Percentiles rank a stretch among this genome's conserved stretches.
Evolutionary conservation across 2,797 vertebrate species (phyloP).

Genomic region (Helostoma temminkii): DNA sequence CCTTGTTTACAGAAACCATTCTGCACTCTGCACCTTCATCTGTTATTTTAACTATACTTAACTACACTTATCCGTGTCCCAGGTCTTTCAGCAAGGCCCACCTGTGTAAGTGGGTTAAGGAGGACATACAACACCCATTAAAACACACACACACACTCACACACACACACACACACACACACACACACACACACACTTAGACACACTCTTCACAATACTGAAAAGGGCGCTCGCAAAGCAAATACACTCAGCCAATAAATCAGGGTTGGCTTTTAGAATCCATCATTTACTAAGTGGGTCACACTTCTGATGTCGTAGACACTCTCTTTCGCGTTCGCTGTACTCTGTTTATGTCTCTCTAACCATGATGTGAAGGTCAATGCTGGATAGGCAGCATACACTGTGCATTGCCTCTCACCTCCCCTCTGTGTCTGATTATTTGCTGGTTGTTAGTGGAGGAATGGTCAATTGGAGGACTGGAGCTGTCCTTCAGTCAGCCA

Average conservation of each 20-base stretch:
- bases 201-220: slow-evolving; percentile 49
- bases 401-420: slow-evolving; percentile 33
- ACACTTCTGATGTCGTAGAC: slow-evolving; percentile 78
- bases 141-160: slow-evolving; percentile 31
- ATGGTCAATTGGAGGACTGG: slow-evolving; percentile 22
- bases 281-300: slow-evolving; percentile 85
- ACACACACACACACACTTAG: slow-evolving; percentile 29
- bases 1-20: background rate
- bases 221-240: slow-evolving; percentile 81
- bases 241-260: slow-evolving; percentile 81
- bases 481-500: slow-evolving; percentile 22
- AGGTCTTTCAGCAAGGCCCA: slow-evolving; percentile 49
- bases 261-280: slow-evolving; percentile 81
- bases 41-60: slow-evolving; percentile 52
- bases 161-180: too few relatives aligned
- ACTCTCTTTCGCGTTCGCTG: slow-evolving; percentile 36
- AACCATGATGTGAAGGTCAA: slow-evolving; percentile 63
- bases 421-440: slow-evolving; percentile 38
- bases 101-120: slow-evolving; percentile 77
- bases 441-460: slow-evolving; percentile 46
- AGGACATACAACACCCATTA: slow-evolving; percentile 54
- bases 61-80: slow-evolving; percentile 46
- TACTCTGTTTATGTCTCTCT: slow-evolving; percentile 20
- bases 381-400: slow-evolving; percentile 36
- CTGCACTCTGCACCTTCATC: slow-evolving; percentile 4